Percentiles rank a stretch among this genome's conserved stretches.
Evolutionary conservation across 2,797 vertebrate genomes (phyloP).

Genomic region (Squalus acanthias): DNA sequence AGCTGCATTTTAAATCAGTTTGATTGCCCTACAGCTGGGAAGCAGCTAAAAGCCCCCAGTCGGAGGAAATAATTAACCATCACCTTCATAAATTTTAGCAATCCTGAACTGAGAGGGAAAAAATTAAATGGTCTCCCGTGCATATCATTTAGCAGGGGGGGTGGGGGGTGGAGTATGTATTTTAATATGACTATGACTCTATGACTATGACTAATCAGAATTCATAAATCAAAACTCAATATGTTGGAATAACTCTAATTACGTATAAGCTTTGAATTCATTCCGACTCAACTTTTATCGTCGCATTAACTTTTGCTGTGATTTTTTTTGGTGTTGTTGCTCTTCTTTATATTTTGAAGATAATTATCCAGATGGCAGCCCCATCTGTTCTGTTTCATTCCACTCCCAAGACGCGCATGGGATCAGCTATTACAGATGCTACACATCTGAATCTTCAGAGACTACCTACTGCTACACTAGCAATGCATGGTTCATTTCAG

Average conservation of each 20-base stretch:
- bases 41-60: not conserved
- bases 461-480: not conserved
- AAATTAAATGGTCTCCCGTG: not conserved
- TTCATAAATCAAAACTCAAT: not conserved
- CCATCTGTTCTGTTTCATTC: constrained; percentile 25
- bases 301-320: not conserved
- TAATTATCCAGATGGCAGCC: constrained; percentile 3
- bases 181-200: not conserved
- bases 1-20: not conserved
- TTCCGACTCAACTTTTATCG: not conserved
- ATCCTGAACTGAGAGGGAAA: not conserved
- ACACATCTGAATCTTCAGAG: not conserved
- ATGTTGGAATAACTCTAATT: not conserved
- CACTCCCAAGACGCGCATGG: not conserved
- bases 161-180: too few species aligned
- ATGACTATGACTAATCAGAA: not conserved
- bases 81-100: constrained; percentile 12
- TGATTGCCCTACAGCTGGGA: not conserved
- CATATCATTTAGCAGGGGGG: not conserved
- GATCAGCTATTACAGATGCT: constrained; percentile 22
- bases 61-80: not conserved
- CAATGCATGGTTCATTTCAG: not conserved
- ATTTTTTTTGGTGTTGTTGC: not conserved
- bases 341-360: not conserved
- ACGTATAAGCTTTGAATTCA: not conserved